phyloP scores from a whole-genome alignment of 2,797 vertebrate genomes.

The Sebastes minor region DNA sequence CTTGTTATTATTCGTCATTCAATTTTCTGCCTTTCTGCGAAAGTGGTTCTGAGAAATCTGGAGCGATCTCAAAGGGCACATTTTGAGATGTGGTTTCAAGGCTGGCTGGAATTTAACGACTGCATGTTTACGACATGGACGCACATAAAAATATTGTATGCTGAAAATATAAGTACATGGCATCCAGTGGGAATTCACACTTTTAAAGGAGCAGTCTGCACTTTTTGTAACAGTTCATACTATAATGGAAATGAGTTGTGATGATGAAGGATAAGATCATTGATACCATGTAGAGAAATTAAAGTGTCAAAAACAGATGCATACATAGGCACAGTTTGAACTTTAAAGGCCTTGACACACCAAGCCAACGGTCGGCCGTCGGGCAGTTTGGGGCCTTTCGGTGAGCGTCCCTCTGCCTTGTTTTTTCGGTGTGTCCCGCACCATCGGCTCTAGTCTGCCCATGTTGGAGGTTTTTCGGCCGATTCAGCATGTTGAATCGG shows the following conservation, averaged over 20 bases:
- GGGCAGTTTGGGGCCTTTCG: too few species aligned
- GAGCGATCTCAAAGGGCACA: conserved; percentile 25
- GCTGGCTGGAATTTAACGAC: conserved; percentile 30
- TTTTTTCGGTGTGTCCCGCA: too few species aligned
- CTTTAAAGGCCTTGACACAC: too few species aligned
- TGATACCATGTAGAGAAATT: not conserved
- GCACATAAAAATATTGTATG: conserved; percentile 21
- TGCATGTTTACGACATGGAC: conserved; percentile 27
- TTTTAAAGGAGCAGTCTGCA: not conserved
- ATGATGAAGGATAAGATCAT: not conserved
- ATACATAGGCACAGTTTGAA: too few species aligned
- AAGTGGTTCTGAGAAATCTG: conserved; percentile 1
- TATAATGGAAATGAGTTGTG: not conserved
- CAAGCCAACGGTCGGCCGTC: too few species aligned
- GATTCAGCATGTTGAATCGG: too few species aligned
- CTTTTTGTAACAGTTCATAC: not conserved
- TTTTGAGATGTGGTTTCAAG: conserved; percentile 44
- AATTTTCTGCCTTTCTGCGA: not conserved
- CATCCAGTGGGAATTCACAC: not conserved
- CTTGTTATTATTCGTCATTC: not conserved
- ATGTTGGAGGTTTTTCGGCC: too few species aligned
- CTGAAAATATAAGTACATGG: conserved; percentile 24
- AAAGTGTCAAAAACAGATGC: not conserved
- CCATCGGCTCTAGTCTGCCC: too few species aligned
- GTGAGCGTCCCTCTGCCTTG: too few species aligned